A percentile compares a stretch with the other conserved stretches of the same genome.
Evolutionary conservation across 2,797 vertebrate species (phyloP).

Genomic region (Onychomys arenicola): DNA sequence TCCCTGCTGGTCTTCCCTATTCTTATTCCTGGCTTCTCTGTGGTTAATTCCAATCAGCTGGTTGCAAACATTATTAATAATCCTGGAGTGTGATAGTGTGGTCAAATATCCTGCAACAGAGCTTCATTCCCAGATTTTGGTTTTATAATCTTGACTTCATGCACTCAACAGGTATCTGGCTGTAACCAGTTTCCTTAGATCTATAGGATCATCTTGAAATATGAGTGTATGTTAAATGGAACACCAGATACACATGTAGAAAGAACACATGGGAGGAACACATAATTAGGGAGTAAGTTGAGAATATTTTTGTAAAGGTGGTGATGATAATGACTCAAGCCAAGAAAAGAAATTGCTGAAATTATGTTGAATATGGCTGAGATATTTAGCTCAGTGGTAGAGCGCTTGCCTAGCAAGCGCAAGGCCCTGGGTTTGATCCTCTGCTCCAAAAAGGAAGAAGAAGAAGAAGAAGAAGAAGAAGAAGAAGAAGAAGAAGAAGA

Average conservation of each 20-base stretch:
- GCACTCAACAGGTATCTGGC: not conserved
- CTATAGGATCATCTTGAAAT: not conserved
- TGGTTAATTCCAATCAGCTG: no score
- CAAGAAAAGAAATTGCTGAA: not conserved
- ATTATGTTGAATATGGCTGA: not conserved
- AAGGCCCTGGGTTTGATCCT: no score
- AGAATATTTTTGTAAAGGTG: not conserved
- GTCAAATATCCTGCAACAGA: no score
- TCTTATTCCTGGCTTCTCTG: no score
- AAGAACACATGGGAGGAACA: not conserved
- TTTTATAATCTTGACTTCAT: not conserved
- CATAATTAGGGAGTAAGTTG: not conserved
- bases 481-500: no score
- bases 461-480: no score
- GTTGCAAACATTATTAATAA: no score
- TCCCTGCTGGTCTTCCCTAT: no score
- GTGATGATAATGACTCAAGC: not conserved
- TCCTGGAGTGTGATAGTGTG: no score
- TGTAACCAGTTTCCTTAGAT: not conserved
- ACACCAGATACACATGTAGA: not conserved
- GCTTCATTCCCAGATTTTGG: not conserved
- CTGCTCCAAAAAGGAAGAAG: no score
- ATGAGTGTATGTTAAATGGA: not conserved
- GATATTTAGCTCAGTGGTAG: no score
- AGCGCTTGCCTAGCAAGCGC: no score